These are phyloP conservation scores for Aurelia sp. DNA, from an alignment of 30 jellyfish, hydroid and myxozoan species.

Conservation along the genomic window DNA sequence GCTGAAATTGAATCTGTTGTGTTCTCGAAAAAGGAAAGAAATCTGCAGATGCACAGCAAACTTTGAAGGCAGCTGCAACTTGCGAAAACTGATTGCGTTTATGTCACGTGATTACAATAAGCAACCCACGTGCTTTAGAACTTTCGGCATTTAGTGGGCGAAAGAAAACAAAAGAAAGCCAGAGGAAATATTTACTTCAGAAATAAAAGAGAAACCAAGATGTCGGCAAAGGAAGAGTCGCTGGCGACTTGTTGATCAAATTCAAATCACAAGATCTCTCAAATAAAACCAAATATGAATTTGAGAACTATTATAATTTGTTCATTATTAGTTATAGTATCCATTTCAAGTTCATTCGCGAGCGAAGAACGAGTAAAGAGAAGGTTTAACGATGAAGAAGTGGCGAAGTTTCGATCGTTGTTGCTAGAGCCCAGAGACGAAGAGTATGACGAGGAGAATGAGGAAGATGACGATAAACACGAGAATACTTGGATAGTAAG, in stretches of 20 bases:
- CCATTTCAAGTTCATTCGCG: background rate
- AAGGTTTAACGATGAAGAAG: constrained; percentile 53
- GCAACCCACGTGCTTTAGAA: too few species aligned
- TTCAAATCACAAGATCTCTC: background rate
- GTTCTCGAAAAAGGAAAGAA: too few species aligned
- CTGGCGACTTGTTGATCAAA: constrained; percentile 9
- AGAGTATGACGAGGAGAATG: constrained; percentile 81
- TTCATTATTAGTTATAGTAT: background rate
- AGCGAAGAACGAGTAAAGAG: constrained; percentile 2
- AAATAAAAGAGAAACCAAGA: background rate
- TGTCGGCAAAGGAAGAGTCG: constrained; percentile 8
- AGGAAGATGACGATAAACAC: constrained; percentile 63
- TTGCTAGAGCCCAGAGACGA: constrained; percentile 87
- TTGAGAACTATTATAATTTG: background rate
- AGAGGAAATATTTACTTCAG: too few species aligned
- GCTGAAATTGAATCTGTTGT: too few species aligned
- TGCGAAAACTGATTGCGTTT: too few species aligned
- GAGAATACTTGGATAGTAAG: constrained; percentile 91
- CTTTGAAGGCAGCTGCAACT: too few species aligned
- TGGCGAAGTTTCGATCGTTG: constrained; percentile 75
- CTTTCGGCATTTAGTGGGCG: too few species aligned
- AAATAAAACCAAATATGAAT: background rate
- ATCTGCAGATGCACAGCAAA: too few species aligned
- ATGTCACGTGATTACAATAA: too few species aligned
- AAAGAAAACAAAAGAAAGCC: too few species aligned